Evolutionary conservation across 1,140 invertebrate species (phyloP).

Genomic region (Mizuhopecten yessoensis): DNA sequence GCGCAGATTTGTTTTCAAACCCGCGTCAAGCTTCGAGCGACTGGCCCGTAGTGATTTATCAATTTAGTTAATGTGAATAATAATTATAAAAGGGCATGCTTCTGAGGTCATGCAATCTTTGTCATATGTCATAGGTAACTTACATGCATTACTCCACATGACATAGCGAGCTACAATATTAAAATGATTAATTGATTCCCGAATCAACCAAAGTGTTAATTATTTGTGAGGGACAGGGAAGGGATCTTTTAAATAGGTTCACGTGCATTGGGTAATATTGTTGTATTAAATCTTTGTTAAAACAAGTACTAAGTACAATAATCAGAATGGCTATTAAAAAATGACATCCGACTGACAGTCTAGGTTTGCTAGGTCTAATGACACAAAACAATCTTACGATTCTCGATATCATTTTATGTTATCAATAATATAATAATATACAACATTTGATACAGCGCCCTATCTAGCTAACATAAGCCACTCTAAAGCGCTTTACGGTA

Average conservation of each 20-base stretch:
- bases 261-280: neutral
- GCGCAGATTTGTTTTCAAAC: no score
- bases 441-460: no score
- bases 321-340: neutral
- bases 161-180: constrained; percentile 19
- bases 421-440: no score
- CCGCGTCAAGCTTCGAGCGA: constrained; percentile 3
- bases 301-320: neutral
- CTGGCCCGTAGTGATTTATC: neutral
- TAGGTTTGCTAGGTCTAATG: no score
- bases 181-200: neutral
- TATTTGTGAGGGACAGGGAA: neutral
- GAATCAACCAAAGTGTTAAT: neutral
- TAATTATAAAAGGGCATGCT: neutral
- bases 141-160: constrained; percentile 15
- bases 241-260: neutral
- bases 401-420: no score
- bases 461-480: no score
- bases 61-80: neutral
- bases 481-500: no score
- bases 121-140: constrained; percentile 10
- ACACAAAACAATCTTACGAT: no score
- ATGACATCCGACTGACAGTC: neutral
- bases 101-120: neutral
- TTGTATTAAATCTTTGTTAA: no score